A percentile compares a stretch with the other conserved stretches of the same genome.
These are phyloP conservation scores for Oikopleura dioica DNA, from an alignment of 23 tunicate genomes.

Conservation along the genomic window DNA sequence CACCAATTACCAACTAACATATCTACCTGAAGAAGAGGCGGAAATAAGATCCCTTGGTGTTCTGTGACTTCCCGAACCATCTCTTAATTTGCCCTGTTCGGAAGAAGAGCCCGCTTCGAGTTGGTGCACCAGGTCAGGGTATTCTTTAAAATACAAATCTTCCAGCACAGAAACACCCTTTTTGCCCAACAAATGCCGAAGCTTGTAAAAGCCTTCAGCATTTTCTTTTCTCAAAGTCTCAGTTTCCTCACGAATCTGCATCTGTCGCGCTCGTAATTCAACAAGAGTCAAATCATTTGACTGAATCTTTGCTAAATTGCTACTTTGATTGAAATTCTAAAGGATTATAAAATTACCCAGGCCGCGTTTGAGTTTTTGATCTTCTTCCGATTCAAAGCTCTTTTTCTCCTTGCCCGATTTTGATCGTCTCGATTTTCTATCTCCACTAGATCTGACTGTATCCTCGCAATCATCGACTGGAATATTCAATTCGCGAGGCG, in stretches of 20 bases:
- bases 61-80: no score
- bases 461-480: not conserved
- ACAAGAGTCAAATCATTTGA: not conserved
- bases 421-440: not conserved
- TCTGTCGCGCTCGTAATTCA: not conserved
- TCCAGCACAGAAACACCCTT: not conserved
- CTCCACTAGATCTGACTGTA: not conserved
- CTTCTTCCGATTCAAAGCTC: no score
- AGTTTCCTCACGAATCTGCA: not conserved
- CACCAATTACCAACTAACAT: no score
- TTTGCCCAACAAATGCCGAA: not conserved
- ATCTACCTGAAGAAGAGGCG: no score
- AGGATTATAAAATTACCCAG: no score
- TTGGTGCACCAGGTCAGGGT: not conserved
- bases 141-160: not conserved
- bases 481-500: not conserved
- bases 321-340: no score
- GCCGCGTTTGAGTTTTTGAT: no score
- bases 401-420: no score
- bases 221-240: not conserved
- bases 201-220: slow-evolving; percentile 7
- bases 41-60: no score
- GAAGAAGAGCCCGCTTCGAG: no score
- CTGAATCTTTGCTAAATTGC: no score
- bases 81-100: no score